These are phyloP conservation scores for Prionchulus punctatus DNA, from an alignment of 2,888 invertebrate genomes.

Conservation along the genomic window DNA sequence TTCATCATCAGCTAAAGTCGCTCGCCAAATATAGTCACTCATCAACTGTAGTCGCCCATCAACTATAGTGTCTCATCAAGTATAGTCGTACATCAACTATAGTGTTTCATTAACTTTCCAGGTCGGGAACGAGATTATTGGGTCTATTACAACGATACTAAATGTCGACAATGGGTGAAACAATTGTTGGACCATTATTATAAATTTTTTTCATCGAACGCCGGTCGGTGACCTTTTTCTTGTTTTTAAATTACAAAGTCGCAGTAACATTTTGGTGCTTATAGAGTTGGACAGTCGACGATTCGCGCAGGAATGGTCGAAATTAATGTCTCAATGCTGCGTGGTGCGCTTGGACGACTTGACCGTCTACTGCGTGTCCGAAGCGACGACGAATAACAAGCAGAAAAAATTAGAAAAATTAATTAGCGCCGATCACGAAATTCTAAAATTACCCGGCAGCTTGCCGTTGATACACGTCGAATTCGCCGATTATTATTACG, in stretches of 20 bases:
- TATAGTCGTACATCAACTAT: no score
- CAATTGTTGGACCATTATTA: conserved; percentile 50
- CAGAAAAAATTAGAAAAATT: conserved; percentile 58
- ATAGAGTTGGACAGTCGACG: background rate
- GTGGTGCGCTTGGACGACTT: conserved; percentile 79
- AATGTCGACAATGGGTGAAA: conserved; percentile 65
- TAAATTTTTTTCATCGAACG: conserved; percentile 3
- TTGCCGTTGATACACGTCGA: conserved; percentile 85
- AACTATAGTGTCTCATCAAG: no score
- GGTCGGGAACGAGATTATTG: conserved; percentile 71
- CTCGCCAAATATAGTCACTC: no score
- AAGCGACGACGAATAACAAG: conserved; percentile 47
- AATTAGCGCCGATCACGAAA: conserved; percentile 42
- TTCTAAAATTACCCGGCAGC: conserved; percentile 69
- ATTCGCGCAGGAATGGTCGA: conserved; percentile 6
- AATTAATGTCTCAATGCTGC: conserved; percentile 73
- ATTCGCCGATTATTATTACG: conserved; percentile 77
- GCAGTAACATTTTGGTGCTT: conserved; percentile 13
- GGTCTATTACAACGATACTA: conserved; percentile 58
- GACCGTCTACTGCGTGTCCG: conserved; percentile 64
- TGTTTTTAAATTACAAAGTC: conserved; percentile 24
- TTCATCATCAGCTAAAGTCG: no score
- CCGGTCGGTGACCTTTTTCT: conserved; percentile 8
- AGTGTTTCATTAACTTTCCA: no score
- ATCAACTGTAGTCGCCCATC: no score